phyloP scores from a whole-genome alignment of 2,113 vertebrate species.

The Tenrec ecaudatus region DNA sequence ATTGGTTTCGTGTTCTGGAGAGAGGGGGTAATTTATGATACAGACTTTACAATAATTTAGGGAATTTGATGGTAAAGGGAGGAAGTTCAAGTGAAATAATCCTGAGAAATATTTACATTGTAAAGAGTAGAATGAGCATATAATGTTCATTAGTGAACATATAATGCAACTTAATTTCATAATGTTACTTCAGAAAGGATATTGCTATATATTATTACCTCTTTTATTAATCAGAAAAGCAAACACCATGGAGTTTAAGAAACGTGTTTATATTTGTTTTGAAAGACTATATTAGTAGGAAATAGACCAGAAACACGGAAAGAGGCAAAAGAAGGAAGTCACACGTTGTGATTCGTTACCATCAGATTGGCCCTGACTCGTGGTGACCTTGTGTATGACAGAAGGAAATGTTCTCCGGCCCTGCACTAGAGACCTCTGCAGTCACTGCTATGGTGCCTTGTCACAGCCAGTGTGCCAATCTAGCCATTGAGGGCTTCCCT shows the following conservation, averaged over 20 bases:
- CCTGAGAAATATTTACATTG: no score
- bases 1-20: no score
- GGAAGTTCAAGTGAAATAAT: no score
- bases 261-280: not conserved
- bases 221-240: constrained; percentile 21
- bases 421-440: not conserved
- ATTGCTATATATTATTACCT: constrained; percentile 41
- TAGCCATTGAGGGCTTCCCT: not conserved
- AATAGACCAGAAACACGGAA: not conserved
- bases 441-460: not conserved
- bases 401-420: not conserved
- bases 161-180: not conserved
- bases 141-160: not conserved
- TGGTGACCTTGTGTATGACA: not conserved
- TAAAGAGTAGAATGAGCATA: no score
- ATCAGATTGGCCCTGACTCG: not conserved
- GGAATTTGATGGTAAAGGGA: no score
- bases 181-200: not conserved
- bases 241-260: not conserved
- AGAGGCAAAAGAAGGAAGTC: not conserved
- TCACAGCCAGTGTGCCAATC: not conserved
- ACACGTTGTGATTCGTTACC: not conserved
- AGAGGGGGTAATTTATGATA: no score
- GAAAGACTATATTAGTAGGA: constrained; percentile 11
- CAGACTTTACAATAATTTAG: no score